Base-by-base conservation (phyloP, 2,888 invertebrate genomes). In the Tinea pellionella region DNA sequence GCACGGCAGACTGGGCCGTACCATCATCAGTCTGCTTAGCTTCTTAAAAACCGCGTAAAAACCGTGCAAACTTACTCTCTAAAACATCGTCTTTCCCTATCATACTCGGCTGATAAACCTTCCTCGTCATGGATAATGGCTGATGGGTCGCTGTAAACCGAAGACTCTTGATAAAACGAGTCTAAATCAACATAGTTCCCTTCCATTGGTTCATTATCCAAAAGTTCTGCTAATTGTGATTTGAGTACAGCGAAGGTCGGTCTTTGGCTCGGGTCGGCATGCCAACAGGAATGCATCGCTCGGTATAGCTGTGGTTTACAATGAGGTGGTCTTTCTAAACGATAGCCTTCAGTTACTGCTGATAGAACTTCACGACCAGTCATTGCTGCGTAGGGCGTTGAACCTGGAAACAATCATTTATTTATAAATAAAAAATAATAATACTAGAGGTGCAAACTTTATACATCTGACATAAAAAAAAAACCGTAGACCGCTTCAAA, bases 321-420 rank as follows among this genome's bases (percentile, higher is more conserved):
- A 78, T 95, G 94, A 61, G 91, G 89, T 0, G 95, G 95, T 59
- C 94, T 88, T 69, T 94, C 93, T 61, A 95, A 90, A 0, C 94
- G 89, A 73, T 93, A 91, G 19, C 95, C 95, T 66, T 92, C 92
- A 18, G 94, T 91, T 57, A 95, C 94, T 41, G 92, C 90, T 8
- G 93, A 89, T 74, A 95, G 90, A n/a, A 95, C 95, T 72, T 95
- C 94, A 9, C 94, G 90, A 0, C 94, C 94, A 0, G 93, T 92
- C 90, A 95, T 91, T 62, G 93, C 92, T n/a, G 94, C 93, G 78
- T 95, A 95, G 2, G 95, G 95, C 70, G 94, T 94, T 59, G 94
- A 93, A 61, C 95, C 95, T 95, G 77, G 9, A 74, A 66, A 60
- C 6, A 24, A 24, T 24, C 59, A 63, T 24, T 16, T 51, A 2